A percentile compares a stretch with the other conserved stretches of the same genome.
Evolutionary conservation across 2,113 vertebrate genomes (phyloP).

Genomic region (Upupa epops): DNA sequence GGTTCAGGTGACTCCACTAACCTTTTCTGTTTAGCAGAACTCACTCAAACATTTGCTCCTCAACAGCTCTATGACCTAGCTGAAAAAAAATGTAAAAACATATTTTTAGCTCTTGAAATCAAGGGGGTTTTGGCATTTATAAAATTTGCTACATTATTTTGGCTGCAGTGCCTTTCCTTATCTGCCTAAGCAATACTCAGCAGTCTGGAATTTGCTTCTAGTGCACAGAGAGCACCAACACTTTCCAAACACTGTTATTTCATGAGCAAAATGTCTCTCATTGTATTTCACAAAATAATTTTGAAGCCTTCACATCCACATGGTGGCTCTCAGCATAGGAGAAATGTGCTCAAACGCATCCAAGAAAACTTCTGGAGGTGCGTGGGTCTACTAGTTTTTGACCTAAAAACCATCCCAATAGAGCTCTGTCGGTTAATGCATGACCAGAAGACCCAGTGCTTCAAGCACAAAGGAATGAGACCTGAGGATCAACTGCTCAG

Average conservation of each 20-base stretch:
- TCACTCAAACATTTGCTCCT: neutral
- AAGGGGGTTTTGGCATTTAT: neutral
- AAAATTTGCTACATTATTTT: constrained; percentile 63
- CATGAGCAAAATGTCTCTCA: neutral
- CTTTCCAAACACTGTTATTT: constrained; percentile 39
- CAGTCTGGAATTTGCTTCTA: constrained; percentile 62
- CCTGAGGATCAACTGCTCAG: neutral
- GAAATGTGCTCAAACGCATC: neutral
- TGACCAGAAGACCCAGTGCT: neutral
- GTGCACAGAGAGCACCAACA: neutral
- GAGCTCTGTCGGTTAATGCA: neutral
- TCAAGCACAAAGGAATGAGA: neutral
- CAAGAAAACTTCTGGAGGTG: neutral
- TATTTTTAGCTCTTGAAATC: constrained; percentile 26
- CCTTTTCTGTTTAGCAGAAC: neutral
- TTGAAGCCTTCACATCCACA: neutral
- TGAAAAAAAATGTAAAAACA: constrained; percentile 31
- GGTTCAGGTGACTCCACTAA: neutral
- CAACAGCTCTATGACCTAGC: constrained; percentile 30
- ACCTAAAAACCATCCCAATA: neutral
- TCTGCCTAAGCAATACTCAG: constrained; percentile 67
- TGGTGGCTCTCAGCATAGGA: neutral
- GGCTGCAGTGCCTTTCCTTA: constrained; percentile 50
- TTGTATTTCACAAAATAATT: neutral
- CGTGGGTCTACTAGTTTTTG: neutral